Evolutionary conservation across 2,888 invertebrate genomes (phyloP).

Genomic region (Sinopyrophorus schimmeli): DNA sequence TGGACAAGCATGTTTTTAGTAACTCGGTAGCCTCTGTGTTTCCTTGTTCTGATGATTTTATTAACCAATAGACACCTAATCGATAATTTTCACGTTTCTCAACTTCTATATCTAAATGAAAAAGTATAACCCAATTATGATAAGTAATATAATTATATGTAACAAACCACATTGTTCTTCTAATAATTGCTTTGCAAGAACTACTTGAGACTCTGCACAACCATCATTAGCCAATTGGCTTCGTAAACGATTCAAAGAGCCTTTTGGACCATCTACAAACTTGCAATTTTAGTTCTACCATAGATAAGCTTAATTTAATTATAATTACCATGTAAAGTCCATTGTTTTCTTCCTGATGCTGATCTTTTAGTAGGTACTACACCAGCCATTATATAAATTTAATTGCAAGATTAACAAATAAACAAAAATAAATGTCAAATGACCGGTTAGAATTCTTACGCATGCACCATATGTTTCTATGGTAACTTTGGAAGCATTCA

Average conservation of each 20-base stretch:
- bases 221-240: conserved; percentile 84
- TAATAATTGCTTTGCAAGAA: conserved; percentile 80
- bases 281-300: too few relatives aligned
- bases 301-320: too few relatives aligned
- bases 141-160: background rate
- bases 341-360: conserved; percentile 71
- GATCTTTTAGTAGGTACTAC: conserved; percentile 61
- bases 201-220: conserved; percentile 86
- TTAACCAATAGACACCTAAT: conserved; percentile 86
- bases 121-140: background rate
- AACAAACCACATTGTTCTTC: conserved; percentile 74
- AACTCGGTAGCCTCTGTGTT: conserved; percentile 84
- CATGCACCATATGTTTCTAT: conserved; percentile 3
- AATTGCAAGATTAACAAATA: conserved; percentile 9
- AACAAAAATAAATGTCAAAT: conserved; percentile 13
- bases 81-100: conserved; percentile 76
- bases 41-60: conserved; percentile 92
- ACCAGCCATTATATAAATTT: conserved; percentile 57
- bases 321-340: conserved; percentile 78
- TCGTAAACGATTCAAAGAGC: conserved; percentile 65
- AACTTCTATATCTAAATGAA: conserved; percentile 64
- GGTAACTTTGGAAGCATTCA: too few relatives aligned
- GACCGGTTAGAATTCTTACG: too few relatives aligned
- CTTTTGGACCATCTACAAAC: conserved; percentile 72
- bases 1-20: conserved; percentile 72